phyloP scores from a whole-genome alignment of 2,888 invertebrate genomes.

The Tetrapedia diversipes region DNA sequence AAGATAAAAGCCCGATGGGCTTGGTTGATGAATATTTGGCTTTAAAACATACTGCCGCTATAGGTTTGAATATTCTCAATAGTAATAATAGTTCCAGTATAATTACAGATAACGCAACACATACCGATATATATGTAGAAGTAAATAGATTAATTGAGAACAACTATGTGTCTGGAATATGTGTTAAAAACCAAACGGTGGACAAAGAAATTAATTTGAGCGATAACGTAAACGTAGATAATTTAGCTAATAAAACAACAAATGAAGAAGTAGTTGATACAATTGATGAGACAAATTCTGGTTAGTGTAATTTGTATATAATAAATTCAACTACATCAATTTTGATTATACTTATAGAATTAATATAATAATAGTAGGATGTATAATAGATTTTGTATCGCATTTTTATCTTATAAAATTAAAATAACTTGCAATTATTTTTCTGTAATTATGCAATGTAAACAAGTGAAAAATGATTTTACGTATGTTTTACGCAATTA shows the following conservation, averaged over 20 bases:
- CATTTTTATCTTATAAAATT: neutral
- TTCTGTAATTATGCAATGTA: neutral
- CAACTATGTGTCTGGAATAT: neutral
- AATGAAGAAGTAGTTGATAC: neutral
- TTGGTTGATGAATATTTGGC: constrained; percentile 81
- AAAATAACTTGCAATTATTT: neutral
- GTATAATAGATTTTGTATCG: neutral
- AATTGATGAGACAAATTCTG: constrained; percentile 22
- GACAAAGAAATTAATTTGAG: constrained; percentile 12
- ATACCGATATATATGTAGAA: constrained; percentile 3
- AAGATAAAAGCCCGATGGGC: constrained; percentile 74
- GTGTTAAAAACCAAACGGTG: constrained; percentile 3
- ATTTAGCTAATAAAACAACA: neutral
- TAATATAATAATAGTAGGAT: neutral
- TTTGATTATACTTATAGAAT: neutral
- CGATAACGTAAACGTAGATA: constrained; percentile 1
- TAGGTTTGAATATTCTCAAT: constrained; percentile 14
- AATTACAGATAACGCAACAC: constrained; percentile 7
- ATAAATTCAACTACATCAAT: neutral
- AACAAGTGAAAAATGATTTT: neutral
- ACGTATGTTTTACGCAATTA: too few relatives aligned
- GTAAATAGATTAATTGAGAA: constrained; percentile 6
- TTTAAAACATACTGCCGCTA: constrained; percentile 68
- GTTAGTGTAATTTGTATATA: constrained; percentile 11
- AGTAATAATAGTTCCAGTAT: constrained; percentile 20